These are phyloP conservation scores for Ochlodes sylvanus DNA, from an alignment of 2,888 invertebrate genomes.

Conservation along the genomic window DNA sequence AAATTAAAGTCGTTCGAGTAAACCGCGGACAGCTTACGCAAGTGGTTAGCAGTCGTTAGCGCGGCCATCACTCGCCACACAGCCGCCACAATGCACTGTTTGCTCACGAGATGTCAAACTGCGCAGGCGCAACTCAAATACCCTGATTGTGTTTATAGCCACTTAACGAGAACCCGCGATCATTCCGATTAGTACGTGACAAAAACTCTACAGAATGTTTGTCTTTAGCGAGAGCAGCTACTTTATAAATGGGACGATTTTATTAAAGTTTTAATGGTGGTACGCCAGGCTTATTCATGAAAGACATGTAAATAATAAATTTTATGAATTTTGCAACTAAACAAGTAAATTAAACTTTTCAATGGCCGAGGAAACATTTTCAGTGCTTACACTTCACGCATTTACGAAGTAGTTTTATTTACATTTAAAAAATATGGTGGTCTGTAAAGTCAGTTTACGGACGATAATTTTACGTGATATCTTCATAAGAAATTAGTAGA, in stretches of 20 bases:
- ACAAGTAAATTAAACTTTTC: too few species aligned
- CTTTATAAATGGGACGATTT: constrained; percentile 62
- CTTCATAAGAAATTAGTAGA: too few species aligned
- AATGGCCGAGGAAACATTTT: too few species aligned
- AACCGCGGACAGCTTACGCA: constrained; percentile 59
- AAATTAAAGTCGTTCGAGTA: constrained; percentile 29
- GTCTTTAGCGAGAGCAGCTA: constrained; percentile 76
- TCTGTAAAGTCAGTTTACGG: too few species aligned
- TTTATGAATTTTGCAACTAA: neutral
- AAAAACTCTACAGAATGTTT: constrained; percentile 75
- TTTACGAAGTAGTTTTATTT: too few species aligned
- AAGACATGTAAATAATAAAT: neutral
- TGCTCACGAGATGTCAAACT: constrained; percentile 69
- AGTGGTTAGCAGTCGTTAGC: constrained; percentile 76
- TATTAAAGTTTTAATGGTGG: constrained; percentile 29
- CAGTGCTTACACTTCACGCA: too few species aligned
- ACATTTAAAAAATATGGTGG: too few species aligned
- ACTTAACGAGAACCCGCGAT: constrained; percentile 78
- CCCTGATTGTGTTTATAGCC: constrained; percentile 83
- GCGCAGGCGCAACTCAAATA: constrained; percentile 77
- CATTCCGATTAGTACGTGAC: constrained; percentile 80
- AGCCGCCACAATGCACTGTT: constrained; percentile 67
- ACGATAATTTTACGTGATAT: too few species aligned
- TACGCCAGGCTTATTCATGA: constrained; percentile 5
- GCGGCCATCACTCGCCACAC: constrained; percentile 62